Evolutionary conservation across 2,113 vertebrate species (phyloP), one percentile per base, ranked within the genome.

Genomic region (Lophotis ruficrista): DNA sequence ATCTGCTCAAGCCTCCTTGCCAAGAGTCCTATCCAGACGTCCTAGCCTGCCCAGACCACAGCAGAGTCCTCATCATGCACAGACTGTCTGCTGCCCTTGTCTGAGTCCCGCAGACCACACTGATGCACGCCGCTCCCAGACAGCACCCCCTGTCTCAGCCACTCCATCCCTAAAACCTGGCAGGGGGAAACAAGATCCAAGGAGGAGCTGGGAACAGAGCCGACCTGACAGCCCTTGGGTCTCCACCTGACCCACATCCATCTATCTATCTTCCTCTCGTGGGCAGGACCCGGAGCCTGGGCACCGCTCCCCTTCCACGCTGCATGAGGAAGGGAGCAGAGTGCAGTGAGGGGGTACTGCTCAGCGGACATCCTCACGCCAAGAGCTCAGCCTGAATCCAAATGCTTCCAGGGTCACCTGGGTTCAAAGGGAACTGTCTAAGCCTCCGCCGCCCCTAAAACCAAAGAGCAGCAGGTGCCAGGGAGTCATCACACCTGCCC

Each of bases 81-180:
- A 57, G 69, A 69, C 45, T 54, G 89, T 57, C 92, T 88, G 72
- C 82, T 89, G 82, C 69, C 93, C 93, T 96, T 86, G 83, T 85
- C 95, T 75, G 72, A 76, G 70, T 47, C 68, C 77, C 16, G 14
- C 66, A 94, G 48, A 72, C 48, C 1, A 10, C 77, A 61, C 0
- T 7, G 86, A 65, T 3, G 4, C 1, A 2, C 1, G 2, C 77
- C 0, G 22, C 66, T 93, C 16, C 28, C 86, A 89, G 85, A 82
- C 66, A 89, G 53, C 23, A 48, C n/a, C 72, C 75, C 66, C 80
- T 5, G 2, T 27, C 65, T 84, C 83, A 31, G 73, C 1, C 1
- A 0, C 45, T 94, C 50, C 16, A 18, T 64, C 35, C 33, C 33
- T 28, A 69, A 93, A 90, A 81, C 37, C 58, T 83, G 78, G 47